Percentiles rank a stretch among this genome's conserved stretches.
Conservation (phyloP, 2,888 invertebrate species). For the Congeria kusceri region DNA sequence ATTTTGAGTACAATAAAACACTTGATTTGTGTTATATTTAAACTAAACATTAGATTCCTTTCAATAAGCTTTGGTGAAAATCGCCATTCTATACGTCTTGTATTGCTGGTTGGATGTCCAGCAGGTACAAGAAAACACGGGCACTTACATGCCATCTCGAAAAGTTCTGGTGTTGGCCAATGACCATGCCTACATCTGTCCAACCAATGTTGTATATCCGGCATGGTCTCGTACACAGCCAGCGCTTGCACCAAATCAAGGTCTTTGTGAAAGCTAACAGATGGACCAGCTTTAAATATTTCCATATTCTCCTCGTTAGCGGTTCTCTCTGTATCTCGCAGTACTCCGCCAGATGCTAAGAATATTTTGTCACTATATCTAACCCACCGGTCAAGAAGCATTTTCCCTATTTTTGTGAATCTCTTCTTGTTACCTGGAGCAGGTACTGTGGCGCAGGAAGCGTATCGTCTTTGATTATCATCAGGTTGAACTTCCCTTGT, state of each 20-base stretch:
- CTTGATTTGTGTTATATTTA: neutral
- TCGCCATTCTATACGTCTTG: neutral
- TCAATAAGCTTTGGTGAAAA: neutral
- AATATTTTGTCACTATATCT: too few relatives aligned
- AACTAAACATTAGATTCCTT: slow-evolving; percentile 4
- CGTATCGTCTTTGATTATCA: neutral
- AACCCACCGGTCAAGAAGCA: too few relatives aligned
- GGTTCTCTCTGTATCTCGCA: too few relatives aligned
- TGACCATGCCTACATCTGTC: neutral
- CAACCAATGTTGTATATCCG: neutral
- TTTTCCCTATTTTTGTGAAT: neutral
- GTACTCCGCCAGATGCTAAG: too few relatives aligned
- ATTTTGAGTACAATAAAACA: neutral
- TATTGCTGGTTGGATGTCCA: neutral
- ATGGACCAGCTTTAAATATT: too few relatives aligned
- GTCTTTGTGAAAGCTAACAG: too few relatives aligned
- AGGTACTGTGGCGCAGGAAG: neutral
- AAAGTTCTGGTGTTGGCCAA: slow-evolving; percentile 2
- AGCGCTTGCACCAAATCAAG: too few relatives aligned
- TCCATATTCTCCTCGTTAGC: too few relatives aligned
- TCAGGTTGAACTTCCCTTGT: neutral
- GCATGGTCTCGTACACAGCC: neutral
- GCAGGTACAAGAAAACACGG: neutral
- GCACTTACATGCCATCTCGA: neutral
- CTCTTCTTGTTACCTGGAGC: neutral